Base-by-base conservation (phyloP, 2,888 invertebrate species). In the Pantelozetes paolii region DNA sequence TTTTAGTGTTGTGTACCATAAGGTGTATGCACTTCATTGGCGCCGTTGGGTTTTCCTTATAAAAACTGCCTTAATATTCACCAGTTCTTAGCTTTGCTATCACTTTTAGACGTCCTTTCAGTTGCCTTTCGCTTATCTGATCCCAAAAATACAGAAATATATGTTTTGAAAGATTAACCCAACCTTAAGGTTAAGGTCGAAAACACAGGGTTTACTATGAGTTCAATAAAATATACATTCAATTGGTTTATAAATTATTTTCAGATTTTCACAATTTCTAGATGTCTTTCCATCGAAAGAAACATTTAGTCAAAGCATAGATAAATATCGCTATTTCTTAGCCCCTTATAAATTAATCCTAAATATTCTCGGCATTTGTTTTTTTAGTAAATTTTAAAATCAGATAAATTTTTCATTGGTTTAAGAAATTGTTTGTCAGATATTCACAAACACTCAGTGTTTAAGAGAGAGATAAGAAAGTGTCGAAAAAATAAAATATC, bases 11-110 rank as follows among this genome's bases (percentile, higher is more conserved):
- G 54, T 57, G 13, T 28, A 28, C 57, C 57, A 64, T 64, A 64
- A 36, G 64, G 64, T 64, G 40, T 64, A 64, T 64, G 64, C 20
- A n/a, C 64, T 36, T 36, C 64, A n/a, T 64, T 40, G 64, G 64
- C 64, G 64, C 64, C 64, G 36, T n/a, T 64, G 20, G 36, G n/a
- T 36, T 64, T 18, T 26, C 64, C 15, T 18, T 36, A 20, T 64
- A 26, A n/a, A n/a, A 20, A 36, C 5, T 64, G 40, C 6, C 64
- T 36, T 5, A n/a, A 36, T 3, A 64, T n/a, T 32, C 6, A 64
- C 18, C 57, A 57, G 13, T 23, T 5, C 54, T 54, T 54, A 2
- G 26, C 23, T 54, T 57, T 64, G 59, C 8, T 59, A 59, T 59
- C 30, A 28, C 59, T 23, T 23, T 59, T 59, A 13, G 59, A 30